phyloP scores from a whole-genome alignment of 1,140 invertebrate genomes.

The Camponotus floridanus region DNA sequence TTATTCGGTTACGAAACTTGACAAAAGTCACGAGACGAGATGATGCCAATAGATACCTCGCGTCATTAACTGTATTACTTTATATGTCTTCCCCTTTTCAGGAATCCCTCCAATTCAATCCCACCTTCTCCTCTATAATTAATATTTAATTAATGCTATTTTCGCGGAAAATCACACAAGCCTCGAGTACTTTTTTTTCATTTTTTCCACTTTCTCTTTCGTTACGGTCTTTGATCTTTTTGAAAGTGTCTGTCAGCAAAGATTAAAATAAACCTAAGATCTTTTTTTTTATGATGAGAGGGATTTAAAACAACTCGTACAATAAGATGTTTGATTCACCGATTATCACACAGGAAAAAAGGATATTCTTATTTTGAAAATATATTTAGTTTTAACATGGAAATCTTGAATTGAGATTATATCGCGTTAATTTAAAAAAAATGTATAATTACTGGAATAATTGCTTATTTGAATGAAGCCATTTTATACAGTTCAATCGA shows the following conservation, averaged over 20 bases:
- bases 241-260: constrained; percentile 6
- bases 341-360: neutral
- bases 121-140: constrained; percentile 49
- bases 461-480: no score
- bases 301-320: neutral
- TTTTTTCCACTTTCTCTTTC: constrained; percentile 53
- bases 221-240: constrained; percentile 24
- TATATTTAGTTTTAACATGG: no score
- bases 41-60: neutral
- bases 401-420: no score
- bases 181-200: constrained; percentile 4
- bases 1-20: constrained; percentile 46
- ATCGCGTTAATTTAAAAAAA: no score
- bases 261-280: neutral
- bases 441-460: no score
- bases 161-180: constrained; percentile 49
- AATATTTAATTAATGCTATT: constrained; percentile 26
- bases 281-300: neutral
- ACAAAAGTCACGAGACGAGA: neutral
- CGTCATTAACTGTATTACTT: neutral
- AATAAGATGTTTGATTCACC: neutral
- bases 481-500: no score
- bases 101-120: neutral
- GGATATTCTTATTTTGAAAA: no score
- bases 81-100: neutral